Conservation (phyloP, 2,888 invertebrate species). For the Atherix ibis region DNA sequence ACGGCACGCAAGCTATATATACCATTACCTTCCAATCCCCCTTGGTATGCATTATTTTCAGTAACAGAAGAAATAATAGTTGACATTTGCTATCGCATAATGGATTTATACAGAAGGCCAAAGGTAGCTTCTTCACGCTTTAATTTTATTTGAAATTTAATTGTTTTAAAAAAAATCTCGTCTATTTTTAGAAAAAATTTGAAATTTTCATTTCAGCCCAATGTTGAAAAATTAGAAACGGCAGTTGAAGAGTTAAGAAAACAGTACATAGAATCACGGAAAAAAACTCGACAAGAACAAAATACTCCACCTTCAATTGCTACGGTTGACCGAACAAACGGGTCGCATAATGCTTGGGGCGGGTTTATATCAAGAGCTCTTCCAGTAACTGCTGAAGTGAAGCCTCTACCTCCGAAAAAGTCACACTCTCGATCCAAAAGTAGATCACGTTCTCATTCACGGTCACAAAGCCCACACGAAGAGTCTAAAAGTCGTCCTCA, state of each 20-base stretch:
- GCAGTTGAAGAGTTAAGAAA: conserved; percentile 57
- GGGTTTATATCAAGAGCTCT: conserved; percentile 43
- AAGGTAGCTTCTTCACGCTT: conserved; percentile 62
- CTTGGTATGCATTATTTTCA: conserved; percentile 81
- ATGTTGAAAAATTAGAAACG: conserved; percentile 55
- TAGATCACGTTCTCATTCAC: too few relatives aligned
- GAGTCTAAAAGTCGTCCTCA: conserved; percentile 13
- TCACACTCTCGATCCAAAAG: conserved; percentile 22
- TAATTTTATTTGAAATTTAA: too few relatives aligned
- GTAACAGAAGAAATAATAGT: conserved; percentile 69
- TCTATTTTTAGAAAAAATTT: neutral
- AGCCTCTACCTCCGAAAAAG: conserved; percentile 19
- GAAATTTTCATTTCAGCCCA: conserved; percentile 33
- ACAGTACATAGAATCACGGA: conserved; percentile 41
- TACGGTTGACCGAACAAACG: conserved; percentile 40
- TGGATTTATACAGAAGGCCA: conserved; percentile 66
- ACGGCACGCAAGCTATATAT: conserved; percentile 79
- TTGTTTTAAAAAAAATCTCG: neutral
- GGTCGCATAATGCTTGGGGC: conserved; percentile 49
- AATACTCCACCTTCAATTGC: conserved; percentile 28
- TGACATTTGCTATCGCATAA: conserved; percentile 66
- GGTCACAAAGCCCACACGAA: conserved; percentile 20
- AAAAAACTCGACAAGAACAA: conserved; percentile 25
- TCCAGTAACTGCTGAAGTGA: conserved; percentile 21
- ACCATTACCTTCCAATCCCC: conserved; percentile 69